Evolutionary conservation across 2,113 vertebrate genomes (phyloP).

Genomic region (Bostrychus sinensis): DNA sequence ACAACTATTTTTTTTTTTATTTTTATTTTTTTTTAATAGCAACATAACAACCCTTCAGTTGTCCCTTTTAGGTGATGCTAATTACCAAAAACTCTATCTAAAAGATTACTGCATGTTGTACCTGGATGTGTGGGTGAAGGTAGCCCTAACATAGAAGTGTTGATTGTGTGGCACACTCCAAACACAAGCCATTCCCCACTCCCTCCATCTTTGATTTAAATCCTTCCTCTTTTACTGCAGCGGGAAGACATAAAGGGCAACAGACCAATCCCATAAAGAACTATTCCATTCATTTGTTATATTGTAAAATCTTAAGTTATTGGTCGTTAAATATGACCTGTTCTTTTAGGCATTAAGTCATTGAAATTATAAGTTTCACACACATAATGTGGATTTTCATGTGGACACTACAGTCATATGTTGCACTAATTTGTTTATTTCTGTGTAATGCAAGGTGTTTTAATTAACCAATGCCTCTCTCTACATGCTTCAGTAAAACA

Average conservation of each 20-base stretch:
- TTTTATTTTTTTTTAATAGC: constrained; percentile 43
- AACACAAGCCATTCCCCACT: constrained; percentile 1
- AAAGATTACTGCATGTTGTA: constrained; percentile 19
- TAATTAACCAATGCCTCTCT: constrained; percentile 47
- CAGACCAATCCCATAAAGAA: constrained; percentile 23
- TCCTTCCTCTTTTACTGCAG: constrained; percentile 43
- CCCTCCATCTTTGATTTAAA: constrained; percentile 43
- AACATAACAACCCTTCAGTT: constrained; percentile 57
- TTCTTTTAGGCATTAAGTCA: constrained; percentile 48
- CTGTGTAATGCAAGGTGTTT: constrained; percentile 41
- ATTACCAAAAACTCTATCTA: constrained; percentile 59
- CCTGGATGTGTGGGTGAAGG: constrained; percentile 29
- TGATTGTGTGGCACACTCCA: not conserved
- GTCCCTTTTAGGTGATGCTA: constrained; percentile 62
- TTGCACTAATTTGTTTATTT: constrained; percentile 51
- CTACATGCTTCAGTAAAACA: constrained; percentile 7
- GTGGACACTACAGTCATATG: constrained; percentile 29
- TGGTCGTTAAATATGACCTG: constrained; percentile 53
- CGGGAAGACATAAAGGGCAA: constrained; percentile 30
- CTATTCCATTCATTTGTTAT: constrained; percentile 40
- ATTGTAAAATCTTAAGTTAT: constrained; percentile 40
- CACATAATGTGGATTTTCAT: constrained; percentile 22
- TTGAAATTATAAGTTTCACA: constrained; percentile 38
- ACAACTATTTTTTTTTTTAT: constrained; percentile 71
- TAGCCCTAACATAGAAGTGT: constrained; percentile 16